Evolutionary conservation across 1,140 invertebrate genomes (phyloP).

Genomic region (Penaeus japonicus): DNA sequence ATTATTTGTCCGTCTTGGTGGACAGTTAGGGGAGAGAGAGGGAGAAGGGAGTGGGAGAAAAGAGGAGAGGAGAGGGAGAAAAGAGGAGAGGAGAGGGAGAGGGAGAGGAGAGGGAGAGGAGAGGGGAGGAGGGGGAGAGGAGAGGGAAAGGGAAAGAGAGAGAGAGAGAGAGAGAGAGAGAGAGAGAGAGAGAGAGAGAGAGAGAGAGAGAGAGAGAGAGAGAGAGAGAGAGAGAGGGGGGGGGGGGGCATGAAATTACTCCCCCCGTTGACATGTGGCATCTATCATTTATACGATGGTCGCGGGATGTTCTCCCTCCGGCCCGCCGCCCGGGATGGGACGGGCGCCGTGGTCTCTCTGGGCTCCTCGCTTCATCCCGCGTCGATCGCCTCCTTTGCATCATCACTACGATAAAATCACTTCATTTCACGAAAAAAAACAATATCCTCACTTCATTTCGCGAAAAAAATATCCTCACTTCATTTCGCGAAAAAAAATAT

Average conservation of each 20-base stretch:
- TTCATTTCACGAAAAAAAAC: too few relatives aligned
- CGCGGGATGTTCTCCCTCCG: not conserved
- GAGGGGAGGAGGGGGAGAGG: not conserved
- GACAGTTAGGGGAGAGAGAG: slow-evolving; percentile 27
- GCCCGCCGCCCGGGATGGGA: not conserved
- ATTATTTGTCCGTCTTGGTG: slow-evolving; percentile 50
- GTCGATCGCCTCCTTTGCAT: not conserved
- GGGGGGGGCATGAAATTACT: not conserved
- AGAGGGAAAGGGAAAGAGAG: not conserved
- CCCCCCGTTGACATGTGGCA: slow-evolving; percentile 1
- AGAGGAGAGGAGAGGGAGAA: too few relatives aligned
- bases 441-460: too few relatives aligned
- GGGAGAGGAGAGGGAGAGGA: too few relatives aligned
- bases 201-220: not conserved
- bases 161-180: not conserved
- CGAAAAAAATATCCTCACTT: too few relatives aligned
- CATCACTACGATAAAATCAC: too few relatives aligned
- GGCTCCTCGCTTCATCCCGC: not conserved
- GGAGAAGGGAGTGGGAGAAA: not conserved
- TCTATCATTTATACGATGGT: not conserved
- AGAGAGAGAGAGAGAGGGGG: not conserved
- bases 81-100: not conserved
- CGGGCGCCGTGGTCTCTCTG: not conserved
- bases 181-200: not conserved
- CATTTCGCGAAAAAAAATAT: too few relatives aligned